Percentiles rank a stretch among this genome's conserved stretches.
Evolutionary conservation across 23 tunicate species (phyloP).

Genomic region (Halocynthia roretzi): DNA sequence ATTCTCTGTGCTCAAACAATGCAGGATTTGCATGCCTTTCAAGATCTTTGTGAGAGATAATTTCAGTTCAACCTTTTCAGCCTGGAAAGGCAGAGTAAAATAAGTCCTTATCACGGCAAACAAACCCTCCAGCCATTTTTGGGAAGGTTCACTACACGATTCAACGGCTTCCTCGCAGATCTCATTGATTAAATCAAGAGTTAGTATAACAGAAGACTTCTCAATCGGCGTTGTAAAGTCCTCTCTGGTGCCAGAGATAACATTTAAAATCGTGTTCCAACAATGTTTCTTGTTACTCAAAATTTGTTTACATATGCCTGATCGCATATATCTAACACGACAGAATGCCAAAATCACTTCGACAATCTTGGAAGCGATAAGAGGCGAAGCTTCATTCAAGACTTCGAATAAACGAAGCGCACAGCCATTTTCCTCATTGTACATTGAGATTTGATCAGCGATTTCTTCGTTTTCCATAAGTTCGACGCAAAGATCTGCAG

Average conservation of each 20-base stretch:
- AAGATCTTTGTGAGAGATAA: slow-evolving; percentile 23
- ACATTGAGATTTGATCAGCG: slow-evolving; percentile 48
- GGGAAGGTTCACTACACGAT: not conserved
- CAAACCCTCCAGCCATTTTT: slow-evolving; percentile 13
- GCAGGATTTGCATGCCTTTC: slow-evolving; percentile 35
- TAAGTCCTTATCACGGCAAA: slow-evolving; percentile 4
- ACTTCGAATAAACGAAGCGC: not conserved
- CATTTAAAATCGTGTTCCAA: slow-evolving; percentile 27
- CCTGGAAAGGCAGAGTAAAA: slow-evolving; percentile 3
- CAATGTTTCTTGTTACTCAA: slow-evolving; percentile 17
- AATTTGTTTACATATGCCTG: slow-evolving; percentile 19
- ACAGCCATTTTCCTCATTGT: slow-evolving; percentile 26
- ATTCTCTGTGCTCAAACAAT: slow-evolving; percentile 27
- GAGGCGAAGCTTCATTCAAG: not conserved
- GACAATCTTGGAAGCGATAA: slow-evolving; percentile 26
- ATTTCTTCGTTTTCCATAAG: slow-evolving; percentile 54
- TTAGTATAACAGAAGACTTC: slow-evolving; percentile 18
- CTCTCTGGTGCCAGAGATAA: not conserved
- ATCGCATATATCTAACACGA: slow-evolving; percentile 30
- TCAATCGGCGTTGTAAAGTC: slow-evolving; percentile 8
- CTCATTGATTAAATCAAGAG: slow-evolving; percentile 43
- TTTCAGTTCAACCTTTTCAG: slow-evolving; percentile 1
- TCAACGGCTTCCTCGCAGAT: slow-evolving; percentile 52
- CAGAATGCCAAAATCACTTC: slow-evolving; percentile 43
- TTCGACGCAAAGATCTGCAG: slow-evolving; percentile 55